A percentile compares a stretch with the other conserved stretches of the same genome.
These are phyloP conservation scores for Ptiloglossa arizonensis DNA, from an alignment of 1,140 invertebrate genomes.

Conservation along the genomic window DNA sequence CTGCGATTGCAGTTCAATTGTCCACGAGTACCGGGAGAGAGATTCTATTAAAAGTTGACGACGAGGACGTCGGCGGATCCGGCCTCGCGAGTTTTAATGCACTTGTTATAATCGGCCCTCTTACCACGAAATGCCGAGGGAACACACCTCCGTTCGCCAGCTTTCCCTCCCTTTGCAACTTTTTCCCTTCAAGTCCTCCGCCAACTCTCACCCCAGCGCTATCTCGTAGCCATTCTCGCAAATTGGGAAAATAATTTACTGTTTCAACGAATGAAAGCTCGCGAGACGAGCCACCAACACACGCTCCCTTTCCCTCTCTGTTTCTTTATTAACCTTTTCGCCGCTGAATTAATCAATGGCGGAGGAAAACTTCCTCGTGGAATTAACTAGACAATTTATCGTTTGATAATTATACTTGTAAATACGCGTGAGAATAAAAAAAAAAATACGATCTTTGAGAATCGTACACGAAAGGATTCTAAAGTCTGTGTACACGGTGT, in stretches of 20 bases:
- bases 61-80: constrained; percentile 59
- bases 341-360: no score
- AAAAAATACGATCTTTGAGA: no score
- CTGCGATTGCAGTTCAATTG: constrained; percentile 65
- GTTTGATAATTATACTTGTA: no score
- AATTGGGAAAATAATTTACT: constrained; percentile 76
- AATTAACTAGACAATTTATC: no score
- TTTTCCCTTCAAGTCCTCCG: not conserved
- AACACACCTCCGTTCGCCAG: constrained; percentile 52
- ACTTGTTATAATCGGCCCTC: constrained; percentile 75
- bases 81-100: constrained; percentile 76
- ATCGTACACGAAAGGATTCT: no score
- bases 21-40: constrained; percentile 47
- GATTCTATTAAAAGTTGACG: constrained; percentile 76
- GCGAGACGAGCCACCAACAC: not conserved
- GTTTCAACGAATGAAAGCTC: constrained; percentile 61
- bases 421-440: no score
- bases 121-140: constrained; percentile 70
- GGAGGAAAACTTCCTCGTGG: no score
- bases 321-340: no score
- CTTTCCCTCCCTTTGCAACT: constrained; percentile 19
- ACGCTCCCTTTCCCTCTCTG: no score
- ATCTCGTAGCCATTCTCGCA: constrained; percentile 61
- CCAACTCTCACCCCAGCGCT: not conserved
- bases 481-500: no score